phyloP scores from a whole-genome alignment of 2,888 invertebrate genomes.

The Liodrosophila aerea region DNA sequence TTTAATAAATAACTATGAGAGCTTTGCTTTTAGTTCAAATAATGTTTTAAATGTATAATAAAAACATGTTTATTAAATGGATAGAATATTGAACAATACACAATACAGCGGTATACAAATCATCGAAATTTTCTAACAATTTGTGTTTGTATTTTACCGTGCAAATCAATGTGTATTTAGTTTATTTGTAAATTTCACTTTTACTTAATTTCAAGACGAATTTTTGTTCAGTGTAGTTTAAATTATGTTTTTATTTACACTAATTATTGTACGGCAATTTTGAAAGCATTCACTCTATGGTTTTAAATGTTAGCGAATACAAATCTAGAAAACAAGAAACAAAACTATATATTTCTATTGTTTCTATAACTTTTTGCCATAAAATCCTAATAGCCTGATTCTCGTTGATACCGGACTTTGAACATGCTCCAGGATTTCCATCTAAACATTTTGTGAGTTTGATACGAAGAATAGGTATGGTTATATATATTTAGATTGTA shows the following conservation, averaged over 20 bases:
- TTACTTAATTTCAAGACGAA: conserved; percentile 38
- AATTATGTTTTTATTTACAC: conserved; percentile 62
- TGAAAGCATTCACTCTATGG: conserved; percentile 30
- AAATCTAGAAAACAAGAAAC: conserved; percentile 23
- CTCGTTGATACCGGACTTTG: conserved; percentile 82
- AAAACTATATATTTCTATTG: conserved; percentile 33
- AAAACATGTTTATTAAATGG: conserved; percentile 17
- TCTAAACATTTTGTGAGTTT: conserved; percentile 63
- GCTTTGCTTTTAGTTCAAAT: conserved; percentile 48
- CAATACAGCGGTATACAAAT: conserved; percentile 17
- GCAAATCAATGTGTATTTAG: conserved; percentile 19
- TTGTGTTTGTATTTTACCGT: conserved; percentile 25
- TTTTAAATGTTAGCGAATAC: conserved; percentile 5
- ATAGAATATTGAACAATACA: conserved; percentile 28
- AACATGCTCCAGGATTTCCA: conserved; percentile 83
- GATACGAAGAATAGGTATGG: conserved; percentile 20
- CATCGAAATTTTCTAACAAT: conserved; percentile 29
- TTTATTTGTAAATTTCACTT: conserved; percentile 7
- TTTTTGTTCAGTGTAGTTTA: conserved; percentile 34
- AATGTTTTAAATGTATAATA: conserved; percentile 19
- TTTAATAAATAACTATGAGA: conserved; percentile 39
- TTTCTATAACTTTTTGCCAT: conserved; percentile 82
- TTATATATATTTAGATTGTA: conserved; percentile 27
- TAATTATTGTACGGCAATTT: conserved; percentile 58
- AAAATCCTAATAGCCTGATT: conserved; percentile 82